These are phyloP conservation scores for Aplochiton taeniatus DNA, from an alignment of 2,797 vertebrate species.

Conservation along the genomic window DNA sequence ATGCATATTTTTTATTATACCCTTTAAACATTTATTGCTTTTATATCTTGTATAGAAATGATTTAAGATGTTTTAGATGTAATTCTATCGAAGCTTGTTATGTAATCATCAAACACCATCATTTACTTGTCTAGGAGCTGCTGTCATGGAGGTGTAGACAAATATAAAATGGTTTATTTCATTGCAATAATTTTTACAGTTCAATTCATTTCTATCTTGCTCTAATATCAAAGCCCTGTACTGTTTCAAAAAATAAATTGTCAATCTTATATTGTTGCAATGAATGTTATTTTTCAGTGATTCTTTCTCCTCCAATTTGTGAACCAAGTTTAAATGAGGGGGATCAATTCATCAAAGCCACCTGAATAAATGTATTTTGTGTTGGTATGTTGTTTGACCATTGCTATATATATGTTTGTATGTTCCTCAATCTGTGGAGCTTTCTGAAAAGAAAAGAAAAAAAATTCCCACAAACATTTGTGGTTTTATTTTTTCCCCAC, in stretches of 20 bases:
- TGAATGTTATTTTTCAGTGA: conserved; percentile 21
- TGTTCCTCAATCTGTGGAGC: too few relatives aligned
- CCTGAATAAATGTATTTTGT: too few relatives aligned
- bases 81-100: conserved; percentile 18
- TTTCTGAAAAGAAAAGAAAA: too few relatives aligned
- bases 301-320: not conserved
- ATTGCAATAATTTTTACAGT: conserved; percentile 53
- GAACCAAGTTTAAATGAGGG: not conserved
- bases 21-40: not conserved
- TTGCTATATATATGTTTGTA: too few relatives aligned
- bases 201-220: conserved; percentile 50
- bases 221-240: conserved; percentile 39
- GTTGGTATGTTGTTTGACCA: too few relatives aligned
- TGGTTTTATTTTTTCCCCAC: conserved; percentile 72
- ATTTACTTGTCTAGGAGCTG: conserved; percentile 13
- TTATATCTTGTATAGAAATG: conserved; percentile 8
- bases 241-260: conserved; percentile 63
- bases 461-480: too few relatives aligned
- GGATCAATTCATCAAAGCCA: too few relatives aligned
- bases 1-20: too few relatives aligned
- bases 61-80: not conserved
- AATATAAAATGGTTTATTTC: conserved; percentile 16
- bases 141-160: conserved; percentile 1
- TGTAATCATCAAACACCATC: conserved; percentile 20
- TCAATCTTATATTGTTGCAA: conserved; percentile 27